These are phyloP conservation scores for Busseola fusca DNA, from an alignment of 2,888 invertebrate species.

Conservation along the genomic window DNA sequence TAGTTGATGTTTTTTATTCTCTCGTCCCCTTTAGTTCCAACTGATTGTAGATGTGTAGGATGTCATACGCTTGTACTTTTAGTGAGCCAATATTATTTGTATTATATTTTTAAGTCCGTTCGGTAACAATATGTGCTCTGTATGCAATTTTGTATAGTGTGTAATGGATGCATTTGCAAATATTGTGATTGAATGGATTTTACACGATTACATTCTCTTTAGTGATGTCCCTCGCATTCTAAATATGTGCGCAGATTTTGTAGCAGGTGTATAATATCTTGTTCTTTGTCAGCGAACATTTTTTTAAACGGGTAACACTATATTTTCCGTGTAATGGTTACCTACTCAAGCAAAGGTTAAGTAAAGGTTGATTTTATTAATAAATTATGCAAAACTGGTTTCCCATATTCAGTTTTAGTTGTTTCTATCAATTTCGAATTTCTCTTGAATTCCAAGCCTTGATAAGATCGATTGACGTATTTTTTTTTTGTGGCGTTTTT, in stretches of 20 bases:
- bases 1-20: slow-evolving; percentile 88
- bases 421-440: slow-evolving; percentile 45
- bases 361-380: slow-evolving; percentile 31
- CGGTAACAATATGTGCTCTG: slow-evolving; percentile 78
- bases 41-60: slow-evolving; percentile 87
- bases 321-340: slow-evolving; percentile 3
- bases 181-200: slow-evolving; percentile 81
- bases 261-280: slow-evolving; percentile 58
- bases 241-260: slow-evolving; percentile 68
- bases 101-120: slow-evolving; percentile 83
- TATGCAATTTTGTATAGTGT: slow-evolving; percentile 77
- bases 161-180: slow-evolving; percentile 75
- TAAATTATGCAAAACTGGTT: slow-evolving; percentile 38
- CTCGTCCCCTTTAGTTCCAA: slow-evolving; percentile 85
- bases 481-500: too few relatives aligned
- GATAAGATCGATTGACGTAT: slow-evolving; percentile 28
- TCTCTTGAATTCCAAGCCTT: slow-evolving; percentile 38
- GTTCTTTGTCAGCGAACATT: slow-evolving; percentile 62
- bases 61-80: slow-evolving; percentile 89
- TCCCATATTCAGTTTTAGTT: slow-evolving; percentile 36
- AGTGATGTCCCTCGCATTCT: slow-evolving; percentile 78
- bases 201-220: slow-evolving; percentile 76
- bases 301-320: slow-evolving; percentile 16
- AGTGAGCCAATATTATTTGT: slow-evolving; percentile 86
- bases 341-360: slow-evolving; percentile 1